Evolutionary conservation across 2,888 invertebrate genomes (phyloP).

Genomic region (Nomada ferruginata): DNA sequence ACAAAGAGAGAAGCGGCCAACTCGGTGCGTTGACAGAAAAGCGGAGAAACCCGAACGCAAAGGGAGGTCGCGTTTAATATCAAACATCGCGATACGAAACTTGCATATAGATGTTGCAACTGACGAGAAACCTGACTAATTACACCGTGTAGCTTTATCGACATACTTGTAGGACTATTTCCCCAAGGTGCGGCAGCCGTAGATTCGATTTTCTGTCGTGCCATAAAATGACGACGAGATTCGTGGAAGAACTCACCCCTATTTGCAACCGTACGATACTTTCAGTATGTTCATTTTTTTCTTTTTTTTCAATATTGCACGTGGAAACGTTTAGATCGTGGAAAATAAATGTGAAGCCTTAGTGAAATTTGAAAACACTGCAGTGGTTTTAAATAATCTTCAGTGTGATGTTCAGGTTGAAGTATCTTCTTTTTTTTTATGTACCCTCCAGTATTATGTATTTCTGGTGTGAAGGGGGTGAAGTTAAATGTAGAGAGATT

Average conservation of each 20-base stretch:
- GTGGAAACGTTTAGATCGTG: too few relatives aligned
- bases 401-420: too few relatives aligned
- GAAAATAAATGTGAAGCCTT: too few relatives aligned
- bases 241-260: neutral
- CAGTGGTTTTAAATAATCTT: too few relatives aligned
- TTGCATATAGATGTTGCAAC: conserved; percentile 7
- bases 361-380: too few relatives aligned
- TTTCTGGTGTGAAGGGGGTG: too few relatives aligned
- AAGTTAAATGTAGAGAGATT: too few relatives aligned
- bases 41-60: neutral
- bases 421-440: neutral
- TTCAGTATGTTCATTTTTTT: neutral
- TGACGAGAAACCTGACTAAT: conserved; percentile 51
- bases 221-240: conserved; percentile 52
- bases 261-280: neutral
- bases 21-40: conserved; percentile 14
- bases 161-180: conserved; percentile 32
- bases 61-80: conserved; percentile 35
- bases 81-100: neutral
- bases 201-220: conserved; percentile 62
- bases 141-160: conserved; percentile 46
- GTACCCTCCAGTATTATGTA: neutral
- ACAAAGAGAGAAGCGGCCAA: conserved; percentile 21
- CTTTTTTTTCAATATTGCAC: neutral
- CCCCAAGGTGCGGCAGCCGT: conserved; percentile 11